Evolutionary conservation across 2,888 invertebrate genomes (phyloP).

Genomic region (Torymus auratus): DNA sequence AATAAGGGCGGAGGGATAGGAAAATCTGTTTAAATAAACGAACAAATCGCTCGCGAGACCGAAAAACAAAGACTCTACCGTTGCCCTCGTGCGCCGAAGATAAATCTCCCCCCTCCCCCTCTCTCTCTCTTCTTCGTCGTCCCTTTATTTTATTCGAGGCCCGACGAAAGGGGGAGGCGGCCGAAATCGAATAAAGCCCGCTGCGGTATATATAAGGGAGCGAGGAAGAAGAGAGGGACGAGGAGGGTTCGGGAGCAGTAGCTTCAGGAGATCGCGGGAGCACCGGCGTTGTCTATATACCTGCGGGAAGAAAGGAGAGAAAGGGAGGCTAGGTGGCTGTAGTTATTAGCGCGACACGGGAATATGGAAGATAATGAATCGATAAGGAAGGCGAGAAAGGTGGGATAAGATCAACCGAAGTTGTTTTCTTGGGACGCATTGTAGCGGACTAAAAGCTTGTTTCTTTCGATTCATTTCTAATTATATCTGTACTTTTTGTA

Average conservation of each 20-base stretch:
- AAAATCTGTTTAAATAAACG: conserved; percentile 49
- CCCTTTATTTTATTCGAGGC: conserved; percentile 44
- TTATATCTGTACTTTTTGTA: not conserved
- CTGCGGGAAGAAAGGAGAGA: conserved; percentile 7
- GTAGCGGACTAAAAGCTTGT: too few relatives aligned
- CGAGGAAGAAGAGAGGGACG: not conserved
- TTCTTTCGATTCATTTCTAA: not conserved
- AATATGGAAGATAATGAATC: conserved; percentile 61
- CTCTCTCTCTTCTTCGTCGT: not conserved
- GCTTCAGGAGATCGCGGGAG: not conserved
- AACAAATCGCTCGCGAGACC: conserved; percentile 45
- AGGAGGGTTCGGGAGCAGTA: not conserved
- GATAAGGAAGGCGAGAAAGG: conserved; percentile 35
- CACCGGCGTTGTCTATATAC: too few relatives aligned
- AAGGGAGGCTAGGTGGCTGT: not conserved
- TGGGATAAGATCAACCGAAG: too few relatives aligned
- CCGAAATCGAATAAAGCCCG: conserved; percentile 34
- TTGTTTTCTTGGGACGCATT: too few relatives aligned
- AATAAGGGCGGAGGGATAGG: not conserved
- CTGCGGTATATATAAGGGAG: not conserved
- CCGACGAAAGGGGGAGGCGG: conserved; percentile 25
- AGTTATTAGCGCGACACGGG: conserved; percentile 45
- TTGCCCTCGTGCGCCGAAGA: conserved; percentile 12
- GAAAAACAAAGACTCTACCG: conserved; percentile 25
- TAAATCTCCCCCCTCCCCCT: conserved; percentile 32